phyloP scores from a whole-genome alignment of 2,888 invertebrate genomes.

The Helleia helle region DNA sequence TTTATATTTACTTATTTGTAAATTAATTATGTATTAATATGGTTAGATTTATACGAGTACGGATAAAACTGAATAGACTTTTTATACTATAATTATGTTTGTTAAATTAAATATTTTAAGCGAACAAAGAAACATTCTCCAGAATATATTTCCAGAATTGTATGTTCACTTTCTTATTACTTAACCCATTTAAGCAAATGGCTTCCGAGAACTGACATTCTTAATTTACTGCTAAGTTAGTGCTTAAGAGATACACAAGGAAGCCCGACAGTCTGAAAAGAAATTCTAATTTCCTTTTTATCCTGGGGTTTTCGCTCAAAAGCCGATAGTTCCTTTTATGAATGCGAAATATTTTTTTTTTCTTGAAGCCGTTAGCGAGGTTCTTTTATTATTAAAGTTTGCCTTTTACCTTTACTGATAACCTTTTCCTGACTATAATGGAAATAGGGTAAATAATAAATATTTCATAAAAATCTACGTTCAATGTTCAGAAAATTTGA shows the following conservation, averaged over 20 bases:
- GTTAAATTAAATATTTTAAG: too few species aligned
- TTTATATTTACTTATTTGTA: too few species aligned
- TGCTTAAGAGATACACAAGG: constrained; percentile 7
- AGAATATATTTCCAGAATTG: constrained; percentile 7
- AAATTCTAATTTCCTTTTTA: constrained; percentile 7
- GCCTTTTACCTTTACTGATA: constrained; percentile 11
- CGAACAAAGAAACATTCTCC: too few species aligned
- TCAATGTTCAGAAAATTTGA: too few species aligned
- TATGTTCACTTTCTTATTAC: background rate
- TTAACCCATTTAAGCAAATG: constrained; percentile 9
- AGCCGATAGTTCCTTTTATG: constrained; percentile 3
- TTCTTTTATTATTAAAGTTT: background rate
- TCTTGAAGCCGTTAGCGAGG: background rate
- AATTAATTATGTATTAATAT: too few species aligned
- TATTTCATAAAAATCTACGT: too few species aligned
- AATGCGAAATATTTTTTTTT: background rate
- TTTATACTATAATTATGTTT: too few species aligned
- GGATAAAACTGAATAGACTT: too few species aligned
- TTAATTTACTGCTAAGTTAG: constrained; percentile 8
- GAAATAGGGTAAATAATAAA: too few species aligned
- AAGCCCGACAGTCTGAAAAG: constrained; percentile 8
- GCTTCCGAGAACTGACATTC: constrained; percentile 7
- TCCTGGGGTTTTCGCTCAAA: constrained; percentile 2
- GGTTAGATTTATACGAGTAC: too few species aligned
- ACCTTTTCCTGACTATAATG: too few species aligned